Evolutionary conservation across 2,113 vertebrate genomes (phyloP).

Genomic region (Larimichthys crocea): DNA sequence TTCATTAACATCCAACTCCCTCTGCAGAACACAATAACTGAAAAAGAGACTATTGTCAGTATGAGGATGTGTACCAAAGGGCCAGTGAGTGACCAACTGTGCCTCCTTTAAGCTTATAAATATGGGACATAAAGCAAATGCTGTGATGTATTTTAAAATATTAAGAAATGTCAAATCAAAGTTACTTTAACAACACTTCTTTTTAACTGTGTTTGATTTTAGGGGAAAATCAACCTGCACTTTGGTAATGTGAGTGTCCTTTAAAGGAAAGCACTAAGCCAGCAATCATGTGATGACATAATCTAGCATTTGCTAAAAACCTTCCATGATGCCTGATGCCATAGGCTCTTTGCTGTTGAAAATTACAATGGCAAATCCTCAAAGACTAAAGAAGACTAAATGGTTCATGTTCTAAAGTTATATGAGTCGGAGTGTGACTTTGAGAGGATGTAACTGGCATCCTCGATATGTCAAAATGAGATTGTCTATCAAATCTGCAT

Average conservation of each 20-base stretch:
- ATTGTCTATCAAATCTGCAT: too few relatives aligned
- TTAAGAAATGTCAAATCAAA: background rate
- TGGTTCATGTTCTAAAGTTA: slow-evolving; percentile 16
- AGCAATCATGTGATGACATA: slow-evolving; percentile 67
- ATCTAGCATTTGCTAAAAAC: slow-evolving; percentile 60
- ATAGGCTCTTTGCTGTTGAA: slow-evolving; percentile 40
- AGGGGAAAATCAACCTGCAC: background rate
- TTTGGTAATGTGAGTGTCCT: slow-evolving; percentile 19
- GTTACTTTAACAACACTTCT: background rate
- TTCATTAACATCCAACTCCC: slow-evolving; percentile 44
- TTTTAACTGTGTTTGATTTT: background rate
- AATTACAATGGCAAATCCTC: slow-evolving; percentile 36
- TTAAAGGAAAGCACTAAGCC: slow-evolving; percentile 36
- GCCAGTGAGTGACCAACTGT: background rate
- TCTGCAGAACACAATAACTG: slow-evolving; percentile 30
- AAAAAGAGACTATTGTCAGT: slow-evolving; percentile 12
- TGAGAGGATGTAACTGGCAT: too few relatives aligned
- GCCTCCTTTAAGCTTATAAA: slow-evolving; percentile 3
- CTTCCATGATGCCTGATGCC: slow-evolving; percentile 11
- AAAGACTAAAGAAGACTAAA: background rate
- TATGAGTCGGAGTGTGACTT: slow-evolving; percentile 36
- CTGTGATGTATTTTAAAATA: background rate
- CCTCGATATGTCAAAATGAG: slow-evolving; percentile 21
- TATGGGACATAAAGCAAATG: background rate
- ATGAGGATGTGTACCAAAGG: slow-evolving; percentile 1